Percentiles rank a stretch among this genome's conserved stretches.
Evolutionary conservation across 2,797 vertebrate genomes (phyloP).

Genomic region (Sphaeramia orbicularis): DNA sequence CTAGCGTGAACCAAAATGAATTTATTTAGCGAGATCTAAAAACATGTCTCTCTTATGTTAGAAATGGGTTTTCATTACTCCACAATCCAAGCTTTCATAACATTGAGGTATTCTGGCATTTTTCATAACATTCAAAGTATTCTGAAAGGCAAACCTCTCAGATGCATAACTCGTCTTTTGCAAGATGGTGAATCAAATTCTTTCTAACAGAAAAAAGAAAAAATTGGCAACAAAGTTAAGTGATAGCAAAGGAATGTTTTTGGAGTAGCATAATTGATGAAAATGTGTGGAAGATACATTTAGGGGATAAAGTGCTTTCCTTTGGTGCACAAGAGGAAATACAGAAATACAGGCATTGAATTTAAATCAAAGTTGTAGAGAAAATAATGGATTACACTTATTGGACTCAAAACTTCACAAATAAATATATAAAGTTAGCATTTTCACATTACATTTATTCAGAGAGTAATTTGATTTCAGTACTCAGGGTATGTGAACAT

Average conservation of each 20-base stretch:
- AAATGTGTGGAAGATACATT: too few species aligned
- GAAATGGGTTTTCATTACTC: slow-evolving; percentile 22
- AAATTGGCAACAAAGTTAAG: neutral
- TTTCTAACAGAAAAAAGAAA: slow-evolving; percentile 1
- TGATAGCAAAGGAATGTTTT: neutral
- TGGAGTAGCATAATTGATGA: too few species aligned
- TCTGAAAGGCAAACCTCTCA: slow-evolving; percentile 8
- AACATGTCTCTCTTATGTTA: slow-evolving; percentile 19
- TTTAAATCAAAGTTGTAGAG: too few species aligned
- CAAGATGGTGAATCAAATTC: slow-evolving; percentile 10
- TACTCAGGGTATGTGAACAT: too few species aligned
- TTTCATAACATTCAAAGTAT: slow-evolving; percentile 11
- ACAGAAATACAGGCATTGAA: too few species aligned
- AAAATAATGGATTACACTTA: too few species aligned
- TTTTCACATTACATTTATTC: too few species aligned
- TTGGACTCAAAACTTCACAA: too few species aligned
- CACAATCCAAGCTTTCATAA: slow-evolving; percentile 9
- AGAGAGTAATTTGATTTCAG: too few species aligned
- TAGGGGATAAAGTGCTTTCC: too few species aligned
- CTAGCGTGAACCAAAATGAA: slow-evolving; percentile 11
- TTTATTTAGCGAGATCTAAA: slow-evolving; percentile 38
- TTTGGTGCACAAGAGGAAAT: too few species aligned
- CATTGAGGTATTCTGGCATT: slow-evolving; percentile 10
- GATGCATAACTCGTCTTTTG: slow-evolving; percentile 7
- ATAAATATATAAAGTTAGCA: too few species aligned